Evolutionary conservation across 2,797 vertebrate genomes (phyloP), one percentile per base, ranked within the genome.

Genomic region (Phalanger gymnotis): DNA sequence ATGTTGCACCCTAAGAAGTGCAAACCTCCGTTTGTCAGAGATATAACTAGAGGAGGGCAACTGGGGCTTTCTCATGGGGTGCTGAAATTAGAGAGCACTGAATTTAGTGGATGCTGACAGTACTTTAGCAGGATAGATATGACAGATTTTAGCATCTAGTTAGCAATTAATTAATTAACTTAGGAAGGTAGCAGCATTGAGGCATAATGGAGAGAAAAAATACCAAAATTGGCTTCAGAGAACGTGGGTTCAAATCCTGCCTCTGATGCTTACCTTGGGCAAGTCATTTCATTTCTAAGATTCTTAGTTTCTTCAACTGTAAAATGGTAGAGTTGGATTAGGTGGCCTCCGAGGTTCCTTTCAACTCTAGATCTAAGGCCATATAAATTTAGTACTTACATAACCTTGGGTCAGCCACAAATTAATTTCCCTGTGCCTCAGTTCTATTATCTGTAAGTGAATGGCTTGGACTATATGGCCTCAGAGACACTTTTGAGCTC

Each of bases 1-100:
- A 90, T 55, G 52, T 81, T 95, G 47, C 91, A 89, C 54, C 16
- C 30, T 53, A 90, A 95, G 94, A 96, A 90, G 47, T 47, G 57
- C 51, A 54, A 66, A 40, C 34, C 10, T 4, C 12, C 53, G 3
- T 66, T 89, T 51, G 28, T 55, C 10, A 40, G n/a, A 47, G 66
- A 81, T 40, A 47, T 81, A 40, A 81, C n/a, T 47, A 81, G n/a
- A n/a, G 66, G 10, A 47, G 66, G 66, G n/a, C 66, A 81, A 47
- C 19, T 9, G 22, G n/a, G 2, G n/a, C 6, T 81, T 81, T 81
- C 1, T 47, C 66, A 47, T 73, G 34, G 61, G 16, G 34, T 73
- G n/a, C 66, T 47, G 19, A 47, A 81, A 81, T 81, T 40, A 81
- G n/a, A 81, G n/a, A 81, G 7, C 7, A 47, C 19, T 81, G 47